Conservation (phyloP, 35 echinoderm and acorn worm species). For the Chiridota heheva region DNA sequence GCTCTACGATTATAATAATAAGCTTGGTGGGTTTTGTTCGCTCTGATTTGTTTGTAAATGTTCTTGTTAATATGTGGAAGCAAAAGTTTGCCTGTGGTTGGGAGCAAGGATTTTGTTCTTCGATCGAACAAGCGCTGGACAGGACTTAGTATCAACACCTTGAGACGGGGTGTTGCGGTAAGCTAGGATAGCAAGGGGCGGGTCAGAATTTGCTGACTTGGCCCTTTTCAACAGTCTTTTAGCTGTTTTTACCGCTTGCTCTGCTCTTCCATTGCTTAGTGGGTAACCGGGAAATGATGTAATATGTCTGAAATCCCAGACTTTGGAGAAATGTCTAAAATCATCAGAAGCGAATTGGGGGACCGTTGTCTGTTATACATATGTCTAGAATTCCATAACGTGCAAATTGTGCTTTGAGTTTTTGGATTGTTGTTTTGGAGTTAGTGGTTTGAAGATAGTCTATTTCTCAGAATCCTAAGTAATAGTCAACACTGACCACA, state of each 20-base stretch:
- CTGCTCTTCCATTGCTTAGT: conserved; percentile 63
- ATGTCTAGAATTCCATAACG: conserved; percentile 60
- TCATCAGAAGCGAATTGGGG: conserved; percentile 48
- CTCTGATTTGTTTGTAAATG: neutral
- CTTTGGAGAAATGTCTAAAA: conserved; percentile 44
- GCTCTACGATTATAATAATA: conserved; percentile 24
- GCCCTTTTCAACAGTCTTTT: conserved; percentile 56
- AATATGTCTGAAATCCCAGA: conserved; percentile 56
- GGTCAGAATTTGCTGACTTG: conserved; percentile 8
- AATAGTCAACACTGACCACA: no score
- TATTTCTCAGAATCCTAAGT: no score
- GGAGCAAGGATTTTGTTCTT: conserved; percentile 39
- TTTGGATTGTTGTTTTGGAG: no score
- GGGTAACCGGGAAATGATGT: conserved; percentile 53
- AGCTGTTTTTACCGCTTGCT: conserved; percentile 59
- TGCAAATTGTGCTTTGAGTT: no score
- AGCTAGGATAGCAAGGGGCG: conserved; percentile 25
- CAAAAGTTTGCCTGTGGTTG: conserved; percentile 17
- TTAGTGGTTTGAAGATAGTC: no score
- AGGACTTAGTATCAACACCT: conserved; percentile 5
- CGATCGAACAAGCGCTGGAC: conserved; percentile 1
- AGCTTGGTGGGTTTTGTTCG: conserved; percentile 19
- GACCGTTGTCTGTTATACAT: conserved; percentile 72
- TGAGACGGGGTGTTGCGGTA: conserved; percentile 38
- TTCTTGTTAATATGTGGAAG: neutral